Conservation (phyloP, 1,140 invertebrate genomes). For the Drosophila elegans region DNA sequence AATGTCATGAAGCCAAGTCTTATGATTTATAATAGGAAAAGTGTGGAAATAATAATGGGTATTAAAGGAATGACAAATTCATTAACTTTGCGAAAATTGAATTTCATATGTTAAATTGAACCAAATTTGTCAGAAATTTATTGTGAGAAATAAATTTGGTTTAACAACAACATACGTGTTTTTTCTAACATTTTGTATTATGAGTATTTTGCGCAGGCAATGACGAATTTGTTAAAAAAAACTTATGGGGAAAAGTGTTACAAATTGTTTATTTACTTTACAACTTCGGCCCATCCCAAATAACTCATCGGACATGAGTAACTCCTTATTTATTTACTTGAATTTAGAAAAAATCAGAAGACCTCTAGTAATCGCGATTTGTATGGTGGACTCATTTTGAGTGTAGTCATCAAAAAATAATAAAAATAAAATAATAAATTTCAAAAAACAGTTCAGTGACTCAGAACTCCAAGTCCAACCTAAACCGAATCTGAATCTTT, state of each 20-base stretch:
- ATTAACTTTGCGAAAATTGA: too few species aligned
- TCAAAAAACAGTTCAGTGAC: constrained; percentile 26
- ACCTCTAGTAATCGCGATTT: constrained; percentile 17
- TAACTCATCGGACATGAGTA: constrained; percentile 18
- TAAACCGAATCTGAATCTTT: background rate
- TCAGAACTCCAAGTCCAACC: constrained; percentile 17
- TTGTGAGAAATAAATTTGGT: too few species aligned
- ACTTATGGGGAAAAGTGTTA: background rate
- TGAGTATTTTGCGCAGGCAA: too few species aligned
- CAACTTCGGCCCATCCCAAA: constrained; percentile 1
- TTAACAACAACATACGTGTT: too few species aligned
- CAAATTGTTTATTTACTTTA: constrained; percentile 4
- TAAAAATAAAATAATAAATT: background rate
- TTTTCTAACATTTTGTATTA: too few species aligned
- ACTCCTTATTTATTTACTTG: background rate
- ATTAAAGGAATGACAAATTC: too few species aligned
- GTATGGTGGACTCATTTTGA: background rate
- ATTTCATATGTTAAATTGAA: too few species aligned
- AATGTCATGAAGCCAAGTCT: too few species aligned
- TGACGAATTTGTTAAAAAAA: background rate
- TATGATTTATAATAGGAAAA: too few species aligned
- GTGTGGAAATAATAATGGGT: too few species aligned
- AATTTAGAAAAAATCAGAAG: background rate
- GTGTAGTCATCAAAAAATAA: background rate
- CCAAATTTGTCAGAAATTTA: too few species aligned